A percentile compares a stretch with the other conserved stretches of the same genome.
Evolutionary conservation across 2,113 vertebrate species (phyloP).

Genomic region (Gambusia affinis): DNA sequence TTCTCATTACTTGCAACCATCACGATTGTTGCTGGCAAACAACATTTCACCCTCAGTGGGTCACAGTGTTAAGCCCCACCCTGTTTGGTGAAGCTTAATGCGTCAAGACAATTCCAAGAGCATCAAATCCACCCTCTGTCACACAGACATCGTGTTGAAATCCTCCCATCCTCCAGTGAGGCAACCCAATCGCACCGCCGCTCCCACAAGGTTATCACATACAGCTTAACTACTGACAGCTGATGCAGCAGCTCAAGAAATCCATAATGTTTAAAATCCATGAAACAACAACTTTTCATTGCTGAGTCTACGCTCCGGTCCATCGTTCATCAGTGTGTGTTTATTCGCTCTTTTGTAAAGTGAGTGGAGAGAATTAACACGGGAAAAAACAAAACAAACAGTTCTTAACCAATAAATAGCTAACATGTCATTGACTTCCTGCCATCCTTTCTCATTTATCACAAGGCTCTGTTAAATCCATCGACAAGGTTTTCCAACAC

Average conservation of each 20-base stretch:
- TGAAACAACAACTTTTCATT: not conserved
- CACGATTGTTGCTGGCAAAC: slow-evolving; percentile 26
- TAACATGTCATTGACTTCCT: not conserved
- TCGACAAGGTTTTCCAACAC: not conserved
- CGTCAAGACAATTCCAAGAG: not conserved
- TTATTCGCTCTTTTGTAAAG: slow-evolving; percentile 18
- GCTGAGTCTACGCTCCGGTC: not conserved
- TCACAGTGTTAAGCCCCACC: slow-evolving; percentile 22
- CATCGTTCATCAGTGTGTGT: not conserved
- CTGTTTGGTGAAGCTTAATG: slow-evolving; percentile 2
- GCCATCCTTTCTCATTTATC: not conserved
- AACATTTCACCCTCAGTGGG: slow-evolving; percentile 9
- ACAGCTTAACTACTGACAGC: slow-evolving; percentile 1
- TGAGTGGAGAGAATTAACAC: not conserved
- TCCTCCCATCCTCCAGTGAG: slow-evolving; percentile 6
- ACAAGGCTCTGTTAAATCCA: slow-evolving; percentile 7
- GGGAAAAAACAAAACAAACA: not conserved
- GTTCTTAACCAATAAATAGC: not conserved
- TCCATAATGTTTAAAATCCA: slow-evolving; percentile 11
- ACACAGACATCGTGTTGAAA: slow-evolving; percentile 12
- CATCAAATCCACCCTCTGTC: slow-evolving; percentile 2
- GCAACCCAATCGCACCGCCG: slow-evolving; percentile 6
- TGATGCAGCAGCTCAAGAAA: slow-evolving; percentile 1
- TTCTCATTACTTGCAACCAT: slow-evolving; percentile 23
- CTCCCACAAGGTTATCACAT: slow-evolving; percentile 17